Conservation (phyloP, 30 jellyfish, hydroid and myxozoan genomes). For the Phacellophora camtschatica region DNA sequence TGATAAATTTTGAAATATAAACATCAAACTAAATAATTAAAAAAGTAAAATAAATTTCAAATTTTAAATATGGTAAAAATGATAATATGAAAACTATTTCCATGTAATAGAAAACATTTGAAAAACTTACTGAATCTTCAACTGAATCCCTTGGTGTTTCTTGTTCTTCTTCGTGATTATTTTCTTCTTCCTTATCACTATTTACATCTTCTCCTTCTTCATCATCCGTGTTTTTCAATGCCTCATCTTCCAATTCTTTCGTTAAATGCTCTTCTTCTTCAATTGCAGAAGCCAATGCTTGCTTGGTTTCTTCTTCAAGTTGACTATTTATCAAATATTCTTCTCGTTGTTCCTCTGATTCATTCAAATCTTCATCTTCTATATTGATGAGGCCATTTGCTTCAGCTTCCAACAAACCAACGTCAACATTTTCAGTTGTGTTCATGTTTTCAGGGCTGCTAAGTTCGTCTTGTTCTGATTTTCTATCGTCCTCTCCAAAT, state of each 20-base stretch:
- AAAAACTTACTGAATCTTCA: slow-evolving; percentile 69
- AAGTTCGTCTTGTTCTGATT: not conserved
- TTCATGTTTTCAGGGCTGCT: not conserved
- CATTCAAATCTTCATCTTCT: slow-evolving; percentile 3
- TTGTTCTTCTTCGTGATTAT: slow-evolving; percentile 65
- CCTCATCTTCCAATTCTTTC: slow-evolving; percentile 93
- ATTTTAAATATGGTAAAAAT: no score
- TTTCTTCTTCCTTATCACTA: slow-evolving; percentile 84
- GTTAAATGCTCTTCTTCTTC: slow-evolving; percentile 91
- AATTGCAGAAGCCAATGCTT: slow-evolving; percentile 93
- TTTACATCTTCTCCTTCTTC: slow-evolving; percentile 67
- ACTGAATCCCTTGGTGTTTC: slow-evolving; percentile 75
- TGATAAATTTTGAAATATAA: no score
- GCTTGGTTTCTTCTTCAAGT: slow-evolving; percentile 84
- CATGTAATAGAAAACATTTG: not conserved
- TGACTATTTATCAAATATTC: slow-evolving; percentile 72
- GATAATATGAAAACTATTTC: not conserved
- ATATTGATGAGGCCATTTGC: no score
- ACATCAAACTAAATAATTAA: no score
- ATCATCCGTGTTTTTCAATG: slow-evolving; percentile 82
- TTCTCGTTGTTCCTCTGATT: slow-evolving; percentile 47
- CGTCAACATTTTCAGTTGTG: slow-evolving; percentile 13
- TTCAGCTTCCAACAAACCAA: slow-evolving; percentile 30
- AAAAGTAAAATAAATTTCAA: no score
- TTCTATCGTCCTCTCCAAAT: not conserved